These are phyloP conservation scores for Lordiphosa clarofinis DNA, from an alignment of 1,140 invertebrate species.

Conservation along the genomic window DNA sequence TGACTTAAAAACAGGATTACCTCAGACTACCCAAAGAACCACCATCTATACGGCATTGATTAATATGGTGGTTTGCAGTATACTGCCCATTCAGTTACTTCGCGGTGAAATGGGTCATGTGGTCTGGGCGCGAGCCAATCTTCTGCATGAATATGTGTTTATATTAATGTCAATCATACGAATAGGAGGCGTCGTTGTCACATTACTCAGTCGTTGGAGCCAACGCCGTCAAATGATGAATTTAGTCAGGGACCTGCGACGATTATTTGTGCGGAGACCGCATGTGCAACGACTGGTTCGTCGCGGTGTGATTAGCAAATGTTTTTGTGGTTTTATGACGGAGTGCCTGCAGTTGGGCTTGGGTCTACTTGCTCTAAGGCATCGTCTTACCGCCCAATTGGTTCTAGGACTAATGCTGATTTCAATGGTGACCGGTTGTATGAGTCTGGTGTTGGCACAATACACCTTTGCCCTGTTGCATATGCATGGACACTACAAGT, in stretches of 20 bases:
- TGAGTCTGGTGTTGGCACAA: conserved; percentile 9
- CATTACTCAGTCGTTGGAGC: conserved; percentile 8
- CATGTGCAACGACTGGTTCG: conserved; percentile 8
- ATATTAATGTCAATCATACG: neutral
- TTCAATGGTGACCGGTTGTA: neutral
- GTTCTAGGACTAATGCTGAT: neutral
- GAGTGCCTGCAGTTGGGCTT: conserved; percentile 7
- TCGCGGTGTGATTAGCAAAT: conserved; percentile 15
- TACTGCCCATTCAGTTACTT: neutral
- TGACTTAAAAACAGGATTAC: conserved; percentile 14
- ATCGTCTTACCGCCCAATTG: neutral
- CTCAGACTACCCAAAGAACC: neutral
- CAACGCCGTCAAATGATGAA: neutral
- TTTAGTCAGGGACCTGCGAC: neutral
- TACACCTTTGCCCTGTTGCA: conserved; percentile 7
- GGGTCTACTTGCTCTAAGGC: neutral
- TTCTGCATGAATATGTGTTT: conserved; percentile 8
- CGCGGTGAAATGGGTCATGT: neutral
- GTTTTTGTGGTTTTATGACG: neutral
- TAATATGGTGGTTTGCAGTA: neutral
- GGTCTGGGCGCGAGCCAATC: neutral
- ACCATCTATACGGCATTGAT: neutral
- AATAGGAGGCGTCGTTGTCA: neutral
- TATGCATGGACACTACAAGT: conserved; percentile 7
- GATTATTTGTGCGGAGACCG: neutral